Base-by-base conservation (phyloP, 2,888 invertebrate species). In the Bellardia pandia region DNA sequence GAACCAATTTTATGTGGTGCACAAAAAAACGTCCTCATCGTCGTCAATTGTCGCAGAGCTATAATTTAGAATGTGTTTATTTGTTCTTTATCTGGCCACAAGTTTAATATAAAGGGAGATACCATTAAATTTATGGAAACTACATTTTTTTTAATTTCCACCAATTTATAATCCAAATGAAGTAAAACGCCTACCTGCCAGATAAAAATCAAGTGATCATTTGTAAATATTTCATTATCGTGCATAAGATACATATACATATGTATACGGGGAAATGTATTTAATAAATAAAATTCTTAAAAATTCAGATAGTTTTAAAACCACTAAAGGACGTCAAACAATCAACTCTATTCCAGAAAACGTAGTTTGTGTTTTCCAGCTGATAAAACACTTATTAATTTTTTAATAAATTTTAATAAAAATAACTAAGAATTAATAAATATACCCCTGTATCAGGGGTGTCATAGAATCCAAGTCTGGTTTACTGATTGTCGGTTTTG, bases 11-110 rank as follows among this genome's bases (percentile, higher is more conserved):
- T n/a, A 51, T n/a, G n/a, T 51, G n/a, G 30, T 4, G 13, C 58
- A 60, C 62, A 62, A 62, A 51, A 51, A 75, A 45, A 51, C 62
- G 45, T 80, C 66, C 42, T 78, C 40, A 16, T 84, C 42, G 51
- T 75, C 45, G 23, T 86, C 78, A 81, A 75, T 69, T 82, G 86
- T 80, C 86, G 76, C 78, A 53, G 48, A 66, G 40, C 16, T 76
- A 66, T 74, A 74, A 74, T 60, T 85, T 71, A 37, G n/a, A 58
- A 51, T 68, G n/a, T 62, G 48, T 62, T 62, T 76, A 53, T 62
- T 85, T 79, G 37, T 53, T 53, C 33, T 4, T 33, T 45, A 42
- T 16, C 5, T 56, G 51, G 4, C 56, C 23, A 23, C 40, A 48
- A 30, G 66, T 66, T 66, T 51, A 0, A 6, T 62, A 5, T 33